phyloP scores from a whole-genome alignment of 2,888 invertebrate genomes.

The Smittia aterrima region DNA sequence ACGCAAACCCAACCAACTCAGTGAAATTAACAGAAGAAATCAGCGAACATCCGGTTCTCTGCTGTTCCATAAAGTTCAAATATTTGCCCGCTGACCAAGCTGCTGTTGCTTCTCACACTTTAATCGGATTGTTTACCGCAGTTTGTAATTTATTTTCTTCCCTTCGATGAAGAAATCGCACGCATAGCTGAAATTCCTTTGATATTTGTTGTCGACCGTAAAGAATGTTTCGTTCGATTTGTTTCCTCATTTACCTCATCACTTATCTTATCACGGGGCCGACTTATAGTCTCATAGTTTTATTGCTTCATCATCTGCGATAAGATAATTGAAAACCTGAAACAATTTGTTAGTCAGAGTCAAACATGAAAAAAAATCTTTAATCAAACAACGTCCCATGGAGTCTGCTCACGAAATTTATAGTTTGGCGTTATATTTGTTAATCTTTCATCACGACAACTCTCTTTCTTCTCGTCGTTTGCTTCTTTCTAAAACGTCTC shows the following conservation, averaged over 20 bases:
- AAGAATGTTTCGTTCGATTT: neutral
- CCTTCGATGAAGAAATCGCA: neutral
- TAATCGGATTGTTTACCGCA: neutral
- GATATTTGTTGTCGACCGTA: too few relatives aligned
- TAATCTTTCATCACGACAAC: neutral
- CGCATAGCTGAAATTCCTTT: too few relatives aligned
- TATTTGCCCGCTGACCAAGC: neutral
- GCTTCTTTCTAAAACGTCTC: neutral
- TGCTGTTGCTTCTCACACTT: constrained; percentile 2
- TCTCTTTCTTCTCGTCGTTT: neutral
- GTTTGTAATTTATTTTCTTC: neutral
- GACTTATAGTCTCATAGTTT: neutral
- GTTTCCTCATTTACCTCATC: neutral
- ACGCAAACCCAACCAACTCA: neutral
- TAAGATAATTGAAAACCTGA: constrained; percentile 1
- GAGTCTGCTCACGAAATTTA: neutral
- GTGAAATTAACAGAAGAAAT: neutral
- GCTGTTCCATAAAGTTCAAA: constrained; percentile 16
- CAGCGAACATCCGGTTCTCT: constrained; percentile 14
- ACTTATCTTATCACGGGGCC: neutral
- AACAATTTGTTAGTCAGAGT: neutral
- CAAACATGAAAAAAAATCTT: neutral
- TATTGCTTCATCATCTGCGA: constrained; percentile 7
- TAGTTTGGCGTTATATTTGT: neutral
- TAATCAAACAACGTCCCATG: neutral